Conservation (phyloP, 1,140 invertebrate genomes). For the Helicoverpa zea region DNA sequence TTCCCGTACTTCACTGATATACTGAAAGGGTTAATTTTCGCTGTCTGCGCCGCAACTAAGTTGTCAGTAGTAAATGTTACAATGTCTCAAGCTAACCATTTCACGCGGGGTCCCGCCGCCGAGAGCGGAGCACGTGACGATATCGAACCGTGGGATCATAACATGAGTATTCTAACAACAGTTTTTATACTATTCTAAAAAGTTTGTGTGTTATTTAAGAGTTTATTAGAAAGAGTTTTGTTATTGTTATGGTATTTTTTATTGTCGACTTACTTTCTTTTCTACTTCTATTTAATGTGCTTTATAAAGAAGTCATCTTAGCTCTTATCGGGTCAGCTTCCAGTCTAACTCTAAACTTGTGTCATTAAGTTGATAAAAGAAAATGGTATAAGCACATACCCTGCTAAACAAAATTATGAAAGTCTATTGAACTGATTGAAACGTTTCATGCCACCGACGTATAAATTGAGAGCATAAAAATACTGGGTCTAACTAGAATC, state of each 20-base stretch:
- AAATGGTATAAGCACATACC: too few relatives aligned
- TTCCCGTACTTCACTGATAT: neutral
- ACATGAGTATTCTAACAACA: neutral
- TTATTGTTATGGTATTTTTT: neutral
- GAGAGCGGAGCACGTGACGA: neutral
- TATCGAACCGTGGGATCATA: conserved; percentile 6
- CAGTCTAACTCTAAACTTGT: neutral
- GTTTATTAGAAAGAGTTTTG: conserved; percentile 1
- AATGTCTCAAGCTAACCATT: conserved; percentile 13
- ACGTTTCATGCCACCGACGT: too few relatives aligned
- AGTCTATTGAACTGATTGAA: too few relatives aligned
- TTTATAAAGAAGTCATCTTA: too few relatives aligned
- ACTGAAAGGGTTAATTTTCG: conserved; percentile 2
- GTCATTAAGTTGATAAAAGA: neutral
- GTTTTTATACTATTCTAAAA: neutral
- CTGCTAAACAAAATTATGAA: too few relatives aligned
- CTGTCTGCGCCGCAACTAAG: conserved; percentile 1
- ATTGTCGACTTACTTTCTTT: neutral
- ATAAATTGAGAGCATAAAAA: too few relatives aligned
- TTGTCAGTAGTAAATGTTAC: conserved; percentile 31
- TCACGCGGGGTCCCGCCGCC: neutral
- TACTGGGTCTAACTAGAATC: too few relatives aligned
- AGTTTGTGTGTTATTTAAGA: conserved; percentile 1
- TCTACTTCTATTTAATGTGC: neutral
- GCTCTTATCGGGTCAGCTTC: too few relatives aligned